phyloP scores from a whole-genome alignment of 2,797 vertebrate species.

The Pseudotriccus pelzelni region DNA sequence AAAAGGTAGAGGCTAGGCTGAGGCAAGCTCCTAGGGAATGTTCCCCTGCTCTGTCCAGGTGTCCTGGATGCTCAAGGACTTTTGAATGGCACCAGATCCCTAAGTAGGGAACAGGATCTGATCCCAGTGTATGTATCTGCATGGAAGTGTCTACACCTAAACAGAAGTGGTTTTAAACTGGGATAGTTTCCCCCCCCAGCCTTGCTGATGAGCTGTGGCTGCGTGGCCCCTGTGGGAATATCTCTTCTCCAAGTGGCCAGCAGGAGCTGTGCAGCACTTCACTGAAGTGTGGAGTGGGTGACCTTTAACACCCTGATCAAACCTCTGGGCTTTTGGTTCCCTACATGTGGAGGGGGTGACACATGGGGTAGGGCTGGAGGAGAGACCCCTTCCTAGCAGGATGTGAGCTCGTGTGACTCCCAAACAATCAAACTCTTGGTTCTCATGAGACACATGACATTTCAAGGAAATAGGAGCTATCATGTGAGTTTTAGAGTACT shows the following conservation, averaged over 20 bases:
- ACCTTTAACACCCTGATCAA: not conserved
- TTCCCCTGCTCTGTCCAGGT: not conserved
- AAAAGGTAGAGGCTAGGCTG: not conserved
- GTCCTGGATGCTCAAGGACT: not conserved
- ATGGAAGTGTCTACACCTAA: not conserved
- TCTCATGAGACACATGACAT: slow-evolving; percentile 25
- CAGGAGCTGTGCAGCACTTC: accelerated
- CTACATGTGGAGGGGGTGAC: not conserved
- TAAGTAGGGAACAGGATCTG: not conserved
- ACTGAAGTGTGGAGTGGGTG: not conserved
- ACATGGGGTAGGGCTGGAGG: not conserved
- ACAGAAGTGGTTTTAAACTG: not conserved
- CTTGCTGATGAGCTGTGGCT: not conserved
- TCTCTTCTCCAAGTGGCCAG: not conserved
- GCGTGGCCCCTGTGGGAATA: not conserved
- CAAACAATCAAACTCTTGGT: not conserved
- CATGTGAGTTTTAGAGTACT: slow-evolving; percentile 37
- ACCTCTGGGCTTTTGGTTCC: not conserved
- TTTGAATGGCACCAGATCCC: not conserved
- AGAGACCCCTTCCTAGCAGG: not conserved
- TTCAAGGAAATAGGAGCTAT: slow-evolving; percentile 15
- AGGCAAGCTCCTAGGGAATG: not conserved
- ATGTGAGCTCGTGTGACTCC: not conserved
- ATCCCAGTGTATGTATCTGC: not conserved
- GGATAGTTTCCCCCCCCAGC: not conserved